Percentiles rank a stretch among this genome's conserved stretches.
These are phyloP conservation scores for Hipposideros larvatus DNA, from an alignment of 2,797 vertebrate species.

Conservation along the genomic window DNA sequence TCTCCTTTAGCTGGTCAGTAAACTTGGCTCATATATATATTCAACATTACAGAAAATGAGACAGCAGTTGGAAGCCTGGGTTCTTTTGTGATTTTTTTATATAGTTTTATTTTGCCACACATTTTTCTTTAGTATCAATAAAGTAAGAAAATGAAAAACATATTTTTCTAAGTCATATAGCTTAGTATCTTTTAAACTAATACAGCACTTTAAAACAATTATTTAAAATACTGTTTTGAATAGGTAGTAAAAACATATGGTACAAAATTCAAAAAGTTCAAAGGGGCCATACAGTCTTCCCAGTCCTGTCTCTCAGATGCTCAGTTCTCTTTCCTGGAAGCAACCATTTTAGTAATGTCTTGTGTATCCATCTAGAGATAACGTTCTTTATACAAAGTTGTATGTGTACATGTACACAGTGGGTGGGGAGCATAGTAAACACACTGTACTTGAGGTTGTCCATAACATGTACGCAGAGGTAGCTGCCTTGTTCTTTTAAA, in stretches of 20 bases:
- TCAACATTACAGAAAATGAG: neutral
- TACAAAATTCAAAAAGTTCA: neutral
- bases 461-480: neutral
- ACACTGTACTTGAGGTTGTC: neutral
- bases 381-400: neutral
- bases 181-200: neutral
- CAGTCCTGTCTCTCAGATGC: neutral
- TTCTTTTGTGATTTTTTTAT: constrained; percentile 29
- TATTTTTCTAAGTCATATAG: neutral
- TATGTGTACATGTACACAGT: neutral
- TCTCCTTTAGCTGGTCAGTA: neutral
- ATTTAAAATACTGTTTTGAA: neutral
- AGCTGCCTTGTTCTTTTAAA: neutral
- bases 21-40: neutral
- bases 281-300: neutral
- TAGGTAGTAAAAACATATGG: neutral
- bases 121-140: neutral
- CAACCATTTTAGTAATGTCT: neutral
- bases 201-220: neutral
- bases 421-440: neutral
- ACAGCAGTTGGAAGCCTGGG: neutral
- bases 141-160: neutral
- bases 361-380: neutral
- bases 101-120: neutral
- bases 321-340: neutral